phyloP scores from a whole-genome alignment of 2,888 invertebrate genomes.

The Microplitis manilae region DNA sequence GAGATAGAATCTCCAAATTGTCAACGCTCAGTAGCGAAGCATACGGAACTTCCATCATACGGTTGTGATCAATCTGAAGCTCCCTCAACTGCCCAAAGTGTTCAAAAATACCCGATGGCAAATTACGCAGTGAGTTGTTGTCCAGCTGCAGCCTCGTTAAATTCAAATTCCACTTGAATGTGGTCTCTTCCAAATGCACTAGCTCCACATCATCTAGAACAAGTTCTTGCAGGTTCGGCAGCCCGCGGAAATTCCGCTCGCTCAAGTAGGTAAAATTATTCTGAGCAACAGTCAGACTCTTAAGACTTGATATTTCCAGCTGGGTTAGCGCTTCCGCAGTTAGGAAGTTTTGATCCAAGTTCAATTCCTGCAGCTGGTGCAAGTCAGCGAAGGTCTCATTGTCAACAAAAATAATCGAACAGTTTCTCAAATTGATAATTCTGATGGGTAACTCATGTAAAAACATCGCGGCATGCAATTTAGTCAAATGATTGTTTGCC shows the following conservation, averaged over 20 bases:
- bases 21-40: slow-evolving; percentile 83
- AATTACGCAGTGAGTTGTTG: slow-evolving; percentile 78
- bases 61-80: slow-evolving; percentile 81
- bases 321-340: slow-evolving; percentile 80
- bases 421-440: slow-evolving; percentile 82
- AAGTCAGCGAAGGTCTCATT: slow-evolving; percentile 81
- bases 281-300: slow-evolving; percentile 81
- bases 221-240: slow-evolving; percentile 84
- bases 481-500: slow-evolving; percentile 83
- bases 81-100: slow-evolving; percentile 83
- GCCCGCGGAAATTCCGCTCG: slow-evolving; percentile 81
- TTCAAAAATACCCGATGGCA: slow-evolving; percentile 84
- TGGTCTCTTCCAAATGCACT: slow-evolving; percentile 79
- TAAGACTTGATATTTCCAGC: slow-evolving; percentile 83
- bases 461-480: slow-evolving; percentile 83
- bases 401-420: slow-evolving; percentile 83
- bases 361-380: slow-evolving; percentile 83
- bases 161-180: slow-evolving; percentile 85
- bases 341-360: slow-evolving; percentile 82
- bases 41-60: slow-evolving; percentile 84
- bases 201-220: slow-evolving; percentile 81
- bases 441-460: slow-evolving; percentile 83
- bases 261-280: slow-evolving; percentile 85
- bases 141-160: slow-evolving; percentile 83
- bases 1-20: slow-evolving; percentile 81